Evolutionary conservation across 2,797 vertebrate species (phyloP), one percentile per base, ranked within the genome.

Genomic region (Limnodromus scolopaceus): DNA sequence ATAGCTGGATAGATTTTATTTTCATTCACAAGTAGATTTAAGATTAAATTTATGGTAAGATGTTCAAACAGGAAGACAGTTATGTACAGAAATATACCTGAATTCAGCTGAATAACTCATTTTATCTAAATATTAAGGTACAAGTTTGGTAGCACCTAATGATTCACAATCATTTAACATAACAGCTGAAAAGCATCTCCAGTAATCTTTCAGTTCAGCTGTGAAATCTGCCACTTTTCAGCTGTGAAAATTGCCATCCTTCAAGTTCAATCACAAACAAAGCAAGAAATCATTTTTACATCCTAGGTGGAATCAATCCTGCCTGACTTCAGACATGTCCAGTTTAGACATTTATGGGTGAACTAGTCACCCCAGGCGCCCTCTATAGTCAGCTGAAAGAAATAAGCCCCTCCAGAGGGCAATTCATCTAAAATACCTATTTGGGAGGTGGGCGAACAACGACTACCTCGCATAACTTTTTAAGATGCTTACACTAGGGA

Each of bases 161-260:
- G 41, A 93, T 49, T 93, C 63, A 51, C 38, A 95, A 58, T 38
- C 69, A 55, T 65, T 83, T 49, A 72, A 80, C 13, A 0, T 27
- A 77, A 92, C 17, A 65, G n/a, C 43, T 86, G 34, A 93, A 95
- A 87, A 92, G 18, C 48, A 81, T 64, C 36, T 68, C 70, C 64
- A 77, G 77, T 64, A 74, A 64, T 61, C 28, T 51, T 83, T 65
- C 48, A 39, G 28, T 57, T 95, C 75, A 78, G 48, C 71, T 87
- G 66, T 55, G 82, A 89, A 91, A 92, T 79, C 63, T 93, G 54
- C 24, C 66, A 69, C 53, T 89, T 90, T 70, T 79, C 84, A 66
- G 39, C 53, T 88, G 34, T 71, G 60, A 89, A 85, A 93, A 64
- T 41, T 25, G 53, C 28, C 46, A 84, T 54, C 41, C 74, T 89